Percentiles rank a stretch among this genome's conserved stretches.
These are phyloP conservation scores for Tinea semifulvella DNA, from an alignment of 2,888 invertebrate genomes.

Conservation along the genomic window DNA sequence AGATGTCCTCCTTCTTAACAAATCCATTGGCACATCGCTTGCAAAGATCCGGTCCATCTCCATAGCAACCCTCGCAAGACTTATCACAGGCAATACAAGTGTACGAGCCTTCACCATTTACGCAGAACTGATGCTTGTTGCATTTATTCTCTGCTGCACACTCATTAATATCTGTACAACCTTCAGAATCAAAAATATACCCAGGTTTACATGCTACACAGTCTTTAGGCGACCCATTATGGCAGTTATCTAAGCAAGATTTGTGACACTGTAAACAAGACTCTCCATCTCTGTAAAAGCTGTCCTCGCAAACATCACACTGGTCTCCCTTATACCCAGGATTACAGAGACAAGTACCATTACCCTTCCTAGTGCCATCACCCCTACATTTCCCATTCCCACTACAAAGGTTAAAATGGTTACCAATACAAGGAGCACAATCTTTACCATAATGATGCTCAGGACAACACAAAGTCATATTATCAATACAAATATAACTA, in stretches of 20 bases:
- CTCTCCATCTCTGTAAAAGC: conserved; percentile 77
- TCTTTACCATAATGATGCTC: conserved; percentile 82
- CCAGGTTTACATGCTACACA: conserved; percentile 71
- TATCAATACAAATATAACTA: conserved; percentile 82
- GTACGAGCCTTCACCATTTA: conserved; percentile 88
- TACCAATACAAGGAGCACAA: conserved; percentile 83
- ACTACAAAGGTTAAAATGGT: conserved; percentile 77
- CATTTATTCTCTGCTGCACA: conserved; percentile 71
- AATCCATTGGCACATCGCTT: conserved; percentile 80
- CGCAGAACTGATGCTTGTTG: conserved; percentile 80
- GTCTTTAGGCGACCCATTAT: conserved; percentile 75
- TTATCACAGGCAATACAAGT: conserved; percentile 84
- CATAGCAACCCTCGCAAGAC: conserved; percentile 84
- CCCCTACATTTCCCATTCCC: conserved; percentile 85
- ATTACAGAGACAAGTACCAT: conserved; percentile 89
- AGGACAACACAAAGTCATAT: conserved; percentile 84
- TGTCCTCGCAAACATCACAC: conserved; percentile 81
- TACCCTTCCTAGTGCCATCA: conserved; percentile 91
- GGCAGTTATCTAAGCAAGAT: conserved; percentile 81
- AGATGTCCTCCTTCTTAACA: conserved; percentile 76
- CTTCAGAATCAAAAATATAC: conserved; percentile 76
- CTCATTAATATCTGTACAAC: conserved; percentile 87
- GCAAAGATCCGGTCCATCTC: conserved; percentile 94
- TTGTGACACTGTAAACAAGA: conserved; percentile 82
- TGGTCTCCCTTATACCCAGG: conserved; percentile 79